phyloP scores from a whole-genome alignment of 2,888 invertebrate species.

The Lithophane leautieri region DNA sequence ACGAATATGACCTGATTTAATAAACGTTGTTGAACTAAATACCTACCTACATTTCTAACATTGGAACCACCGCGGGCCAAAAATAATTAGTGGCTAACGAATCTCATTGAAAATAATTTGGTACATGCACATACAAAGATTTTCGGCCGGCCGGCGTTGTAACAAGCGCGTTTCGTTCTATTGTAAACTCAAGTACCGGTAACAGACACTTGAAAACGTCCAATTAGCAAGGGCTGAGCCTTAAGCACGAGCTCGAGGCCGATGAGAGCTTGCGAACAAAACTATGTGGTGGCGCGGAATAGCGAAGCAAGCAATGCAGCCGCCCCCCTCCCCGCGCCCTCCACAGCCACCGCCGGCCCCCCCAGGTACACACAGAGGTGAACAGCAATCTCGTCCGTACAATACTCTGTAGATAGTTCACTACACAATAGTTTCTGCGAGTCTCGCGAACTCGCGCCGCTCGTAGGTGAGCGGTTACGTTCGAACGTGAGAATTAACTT shows the following conservation, averaged over 20 bases:
- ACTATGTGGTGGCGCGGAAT: slow-evolving; percentile 84
- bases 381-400: slow-evolving; percentile 84
- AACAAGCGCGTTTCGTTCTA: slow-evolving; percentile 66
- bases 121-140: slow-evolving; percentile 59
- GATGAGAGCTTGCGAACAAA: slow-evolving; percentile 86
- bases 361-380: slow-evolving; percentile 79
- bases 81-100: slow-evolving; percentile 62
- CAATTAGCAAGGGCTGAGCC: slow-evolving; percentile 82
- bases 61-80: slow-evolving; percentile 52
- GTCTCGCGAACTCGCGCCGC: slow-evolving; percentile 69
- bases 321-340: slow-evolving; percentile 64
- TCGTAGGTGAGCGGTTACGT: slow-evolving; percentile 64
- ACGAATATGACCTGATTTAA: slow-evolving; percentile 25
- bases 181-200: slow-evolving; percentile 74
- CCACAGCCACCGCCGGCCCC: slow-evolving; percentile 65
- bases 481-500: slow-evolving; percentile 61
- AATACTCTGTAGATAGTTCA: slow-evolving; percentile 75
- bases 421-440: slow-evolving; percentile 77
- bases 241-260: slow-evolving; percentile 82
- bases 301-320: slow-evolving; percentile 80
- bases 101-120: slow-evolving; percentile 63
- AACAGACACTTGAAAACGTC: slow-evolving; percentile 78
- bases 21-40: slow-evolving; percentile 53
- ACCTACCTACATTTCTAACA: slow-evolving; percentile 37
- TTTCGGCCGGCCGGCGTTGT: slow-evolving; percentile 58